phyloP scores from a whole-genome alignment of 2,888 invertebrate genomes.

The Galerucella nymphaeae region DNA sequence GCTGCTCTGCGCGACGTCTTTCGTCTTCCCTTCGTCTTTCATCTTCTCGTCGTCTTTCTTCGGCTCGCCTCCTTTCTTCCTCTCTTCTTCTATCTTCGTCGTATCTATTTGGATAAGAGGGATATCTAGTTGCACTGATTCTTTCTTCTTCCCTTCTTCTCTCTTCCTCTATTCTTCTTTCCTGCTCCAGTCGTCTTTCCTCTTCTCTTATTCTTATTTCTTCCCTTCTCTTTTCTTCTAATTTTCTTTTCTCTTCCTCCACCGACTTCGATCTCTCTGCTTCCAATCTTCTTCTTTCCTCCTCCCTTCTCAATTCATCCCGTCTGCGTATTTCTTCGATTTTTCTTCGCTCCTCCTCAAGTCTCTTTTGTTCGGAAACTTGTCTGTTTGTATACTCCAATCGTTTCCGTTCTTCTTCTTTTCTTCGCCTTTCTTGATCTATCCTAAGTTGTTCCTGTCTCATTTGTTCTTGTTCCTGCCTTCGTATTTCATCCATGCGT shows the following conservation, averaged over 20 bases:
- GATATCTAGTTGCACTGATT: constrained; percentile 18
- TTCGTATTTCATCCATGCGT: neutral
- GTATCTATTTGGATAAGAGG: constrained; percentile 11
- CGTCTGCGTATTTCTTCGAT: constrained; percentile 18
- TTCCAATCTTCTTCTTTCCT: constrained; percentile 33
- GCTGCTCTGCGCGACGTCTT: constrained; percentile 31
- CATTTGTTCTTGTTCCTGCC: constrained; percentile 23
- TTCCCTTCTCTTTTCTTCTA: constrained; percentile 17
- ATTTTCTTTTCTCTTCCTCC: constrained; percentile 4
- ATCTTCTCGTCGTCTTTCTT: constrained; percentile 32
- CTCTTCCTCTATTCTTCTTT: constrained; percentile 16
- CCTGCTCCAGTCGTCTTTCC: neutral
- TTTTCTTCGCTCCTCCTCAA: constrained; percentile 27
- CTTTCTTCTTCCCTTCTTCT: constrained; percentile 22
- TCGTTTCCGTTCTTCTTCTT: constrained; percentile 23
- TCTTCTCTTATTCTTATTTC: constrained; percentile 11
- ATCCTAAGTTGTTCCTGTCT: constrained; percentile 12
- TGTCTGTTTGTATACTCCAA: constrained; percentile 15
- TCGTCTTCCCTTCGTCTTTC: constrained; percentile 33
- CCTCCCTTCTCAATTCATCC: constrained; percentile 32
- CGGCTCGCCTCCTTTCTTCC: constrained; percentile 22
- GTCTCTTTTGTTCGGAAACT: neutral
- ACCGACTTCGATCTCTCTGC: constrained; percentile 25
- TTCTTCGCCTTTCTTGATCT: constrained; percentile 21
- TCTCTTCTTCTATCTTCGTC: constrained; percentile 27